phyloP scores from a whole-genome alignment of 2,888 invertebrate species.

The Azorinus chamasolen region DNA sequence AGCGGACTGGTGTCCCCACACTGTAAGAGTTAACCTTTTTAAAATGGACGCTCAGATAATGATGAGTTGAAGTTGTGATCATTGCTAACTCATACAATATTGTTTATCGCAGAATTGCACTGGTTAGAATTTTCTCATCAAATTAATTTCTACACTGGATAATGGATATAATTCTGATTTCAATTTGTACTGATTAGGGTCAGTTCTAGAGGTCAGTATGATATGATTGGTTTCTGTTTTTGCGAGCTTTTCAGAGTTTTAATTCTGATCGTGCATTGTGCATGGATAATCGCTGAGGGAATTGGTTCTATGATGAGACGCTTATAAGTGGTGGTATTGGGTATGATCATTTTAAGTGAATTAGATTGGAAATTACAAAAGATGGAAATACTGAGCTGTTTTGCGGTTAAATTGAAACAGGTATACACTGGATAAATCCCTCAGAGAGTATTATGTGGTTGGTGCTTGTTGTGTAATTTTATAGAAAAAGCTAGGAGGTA shows the following conservation, averaged over 20 bases:
- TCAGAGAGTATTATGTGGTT: constrained; percentile 52
- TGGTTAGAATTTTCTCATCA: constrained; percentile 35
- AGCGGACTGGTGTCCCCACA: too few species aligned
- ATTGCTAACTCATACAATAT: not conserved
- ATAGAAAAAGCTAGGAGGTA: constrained; percentile 10
- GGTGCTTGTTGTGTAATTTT: constrained; percentile 32
- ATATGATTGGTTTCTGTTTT: constrained; percentile 36
- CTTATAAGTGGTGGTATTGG: constrained; percentile 31
- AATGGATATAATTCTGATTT: constrained; percentile 34
- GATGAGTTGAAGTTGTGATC: too few species aligned
- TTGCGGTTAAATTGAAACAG: constrained; percentile 26
- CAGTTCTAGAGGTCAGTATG: constrained; percentile 25
- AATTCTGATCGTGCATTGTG: constrained; percentile 15
- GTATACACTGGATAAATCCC: constrained; percentile 11
- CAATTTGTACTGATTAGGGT: constrained; percentile 49
- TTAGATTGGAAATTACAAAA: constrained; percentile 34
- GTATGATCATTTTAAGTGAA: constrained; percentile 30
- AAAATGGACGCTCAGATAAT: too few species aligned
- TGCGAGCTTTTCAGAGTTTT: constrained; percentile 6
- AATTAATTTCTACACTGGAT: constrained; percentile 37
- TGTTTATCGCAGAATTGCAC: constrained; percentile 9
- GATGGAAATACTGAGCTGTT: constrained; percentile 28
- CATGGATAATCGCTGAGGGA: constrained; percentile 32
- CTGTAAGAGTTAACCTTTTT: too few species aligned
- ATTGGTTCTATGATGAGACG: constrained; percentile 32